A percentile compares a stretch with the other conserved stretches of the same genome.
Conservation (phyloP, 2,888 invertebrate genomes). For the Platycnemis pennipes region DNA sequence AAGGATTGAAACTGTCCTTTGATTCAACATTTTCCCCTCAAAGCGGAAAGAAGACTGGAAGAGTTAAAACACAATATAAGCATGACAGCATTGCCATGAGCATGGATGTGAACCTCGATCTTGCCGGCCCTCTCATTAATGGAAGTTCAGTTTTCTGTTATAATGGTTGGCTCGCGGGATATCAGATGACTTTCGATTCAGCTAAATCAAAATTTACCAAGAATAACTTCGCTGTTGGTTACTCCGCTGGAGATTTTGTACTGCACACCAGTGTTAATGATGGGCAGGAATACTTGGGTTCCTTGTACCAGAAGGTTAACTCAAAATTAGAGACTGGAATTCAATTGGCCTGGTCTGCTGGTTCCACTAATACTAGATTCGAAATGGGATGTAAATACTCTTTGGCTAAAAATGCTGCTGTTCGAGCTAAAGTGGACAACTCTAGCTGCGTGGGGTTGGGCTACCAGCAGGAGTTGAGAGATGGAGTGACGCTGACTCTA, state of each 20-base stretch:
- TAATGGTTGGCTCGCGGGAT: constrained; percentile 85
- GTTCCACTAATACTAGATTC: constrained; percentile 94
- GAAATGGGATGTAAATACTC: constrained; percentile 95
- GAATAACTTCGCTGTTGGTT: constrained; percentile 97
- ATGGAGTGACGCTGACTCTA: constrained; percentile 94
- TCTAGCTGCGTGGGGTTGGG: constrained; percentile 96
- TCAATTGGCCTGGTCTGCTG: constrained; percentile 94
- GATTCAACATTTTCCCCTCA: constrained; percentile 85
- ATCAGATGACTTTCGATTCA: constrained; percentile 94
- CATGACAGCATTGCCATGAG: constrained; percentile 92
- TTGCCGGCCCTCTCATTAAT: constrained; percentile 90
- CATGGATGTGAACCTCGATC: constrained; percentile 92
- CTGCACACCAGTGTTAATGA: constrained; percentile 98
- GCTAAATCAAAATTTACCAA: constrained; percentile 94
- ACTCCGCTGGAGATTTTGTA: constrained; percentile 93
- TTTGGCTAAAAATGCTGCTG: constrained; percentile 90
- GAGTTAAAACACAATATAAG: constrained; percentile 92
- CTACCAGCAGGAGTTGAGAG: constrained; percentile 95
- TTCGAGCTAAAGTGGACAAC: constrained; percentile 97
- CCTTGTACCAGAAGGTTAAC: constrained; percentile 95
- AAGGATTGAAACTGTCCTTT: constrained; percentile 94
- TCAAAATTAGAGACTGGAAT: constrained; percentile 93
- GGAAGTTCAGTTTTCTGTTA: constrained; percentile 93
- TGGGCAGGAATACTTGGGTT: constrained; percentile 95
- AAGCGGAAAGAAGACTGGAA: constrained; percentile 93